phyloP scores from a whole-genome alignment of 2,113 vertebrate species.

The Tretioscincus oriximinensis region DNA sequence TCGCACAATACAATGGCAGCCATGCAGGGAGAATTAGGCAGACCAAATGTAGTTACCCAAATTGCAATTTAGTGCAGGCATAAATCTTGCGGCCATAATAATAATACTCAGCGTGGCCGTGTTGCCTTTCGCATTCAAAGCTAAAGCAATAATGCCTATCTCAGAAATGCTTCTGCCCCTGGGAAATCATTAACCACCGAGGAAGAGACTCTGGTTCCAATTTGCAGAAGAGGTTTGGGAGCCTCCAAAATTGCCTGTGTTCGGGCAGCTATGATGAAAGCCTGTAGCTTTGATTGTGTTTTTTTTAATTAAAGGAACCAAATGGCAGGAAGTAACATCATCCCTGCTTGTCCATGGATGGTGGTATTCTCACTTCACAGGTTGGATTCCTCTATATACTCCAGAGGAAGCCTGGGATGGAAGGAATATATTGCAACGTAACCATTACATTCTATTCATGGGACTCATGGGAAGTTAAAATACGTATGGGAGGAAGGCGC shows the following conservation, averaged over 20 bases:
- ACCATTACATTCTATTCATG: too few relatives aligned
- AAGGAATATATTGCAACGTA: too few relatives aligned
- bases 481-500: too few relatives aligned
- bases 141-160: slow-evolving; percentile 62
- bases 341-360: too few relatives aligned
- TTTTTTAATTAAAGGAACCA: slow-evolving; percentile 22
- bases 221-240: neutral
- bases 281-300: slow-evolving; percentile 13
- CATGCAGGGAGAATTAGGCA: slow-evolving; percentile 44
- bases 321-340: neutral
- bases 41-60: slow-evolving; percentile 61
- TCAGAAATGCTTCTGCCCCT: slow-evolving; percentile 57
- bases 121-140: slow-evolving; percentile 32
- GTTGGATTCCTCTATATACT: too few relatives aligned
- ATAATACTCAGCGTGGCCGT: slow-evolving; percentile 29
- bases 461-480: too few relatives aligned
- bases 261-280: neutral
- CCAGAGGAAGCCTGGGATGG: too few relatives aligned
- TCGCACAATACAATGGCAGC: slow-evolving; percentile 39
- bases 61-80: slow-evolving; percentile 55
- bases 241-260: neutral
- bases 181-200: slow-evolving; percentile 61
- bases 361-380: too few relatives aligned
- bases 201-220: slow-evolving; percentile 43
- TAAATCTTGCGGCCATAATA: slow-evolving; percentile 54